Evolutionary conservation across 2,113 vertebrate species (phyloP).

Genomic region (Odobenus rosmarus): DNA sequence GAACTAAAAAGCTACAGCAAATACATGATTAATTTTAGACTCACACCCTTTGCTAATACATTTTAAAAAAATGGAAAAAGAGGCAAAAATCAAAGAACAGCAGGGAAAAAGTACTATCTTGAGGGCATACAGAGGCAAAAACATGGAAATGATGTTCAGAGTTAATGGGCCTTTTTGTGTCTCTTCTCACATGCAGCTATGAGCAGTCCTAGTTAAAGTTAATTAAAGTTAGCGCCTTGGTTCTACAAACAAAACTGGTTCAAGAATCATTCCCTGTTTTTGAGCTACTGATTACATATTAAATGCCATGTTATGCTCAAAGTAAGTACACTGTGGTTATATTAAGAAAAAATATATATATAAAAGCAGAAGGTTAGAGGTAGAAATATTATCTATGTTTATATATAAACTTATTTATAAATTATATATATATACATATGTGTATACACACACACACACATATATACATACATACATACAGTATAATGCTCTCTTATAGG

Average conservation of each 20-base stretch:
- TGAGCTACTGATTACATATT: slow-evolving; percentile 30
- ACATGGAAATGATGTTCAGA: slow-evolving; percentile 68
- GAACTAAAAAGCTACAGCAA: slow-evolving; percentile 67
- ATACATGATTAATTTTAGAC: slow-evolving; percentile 70
- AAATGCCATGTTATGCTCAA: background rate
- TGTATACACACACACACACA: background rate
- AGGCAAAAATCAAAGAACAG: slow-evolving; percentile 75
- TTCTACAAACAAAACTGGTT: slow-evolving; percentile 55
- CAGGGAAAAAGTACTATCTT: slow-evolving; percentile 74
- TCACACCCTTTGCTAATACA: slow-evolving; percentile 61
- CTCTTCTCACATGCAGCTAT: slow-evolving; percentile 60
- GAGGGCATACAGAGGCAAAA: slow-evolving; percentile 73
- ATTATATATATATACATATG: background rate
- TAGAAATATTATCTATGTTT: background rate
- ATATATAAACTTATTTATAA: background rate
- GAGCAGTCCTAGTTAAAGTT: slow-evolving; percentile 72
- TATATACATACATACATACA: background rate
- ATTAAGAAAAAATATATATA: background rate
- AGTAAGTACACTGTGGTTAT: background rate
- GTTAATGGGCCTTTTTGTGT: slow-evolving; percentile 77
- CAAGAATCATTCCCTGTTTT: background rate
- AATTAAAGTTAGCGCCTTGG: slow-evolving; percentile 71
- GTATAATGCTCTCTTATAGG: background rate
- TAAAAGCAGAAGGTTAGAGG: background rate
- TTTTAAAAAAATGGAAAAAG: slow-evolving; percentile 38